phyloP scores from a whole-genome alignment of 2,113 vertebrate species.

The Cercocebus atys region DNA sequence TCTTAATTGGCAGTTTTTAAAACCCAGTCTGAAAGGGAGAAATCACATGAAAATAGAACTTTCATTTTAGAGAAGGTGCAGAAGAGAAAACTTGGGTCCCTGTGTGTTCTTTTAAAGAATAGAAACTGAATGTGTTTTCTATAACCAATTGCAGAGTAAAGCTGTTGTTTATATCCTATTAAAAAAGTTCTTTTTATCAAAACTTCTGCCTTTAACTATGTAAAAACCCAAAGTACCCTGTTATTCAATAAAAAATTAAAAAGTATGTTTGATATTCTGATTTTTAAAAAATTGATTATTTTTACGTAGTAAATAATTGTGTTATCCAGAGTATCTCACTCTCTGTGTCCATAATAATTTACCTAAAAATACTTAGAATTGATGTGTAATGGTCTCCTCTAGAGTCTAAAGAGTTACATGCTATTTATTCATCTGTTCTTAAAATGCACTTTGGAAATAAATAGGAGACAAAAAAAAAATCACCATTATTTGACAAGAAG shows the following conservation, averaged over 20 bases:
- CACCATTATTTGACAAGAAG: constrained; percentile 7
- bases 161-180: neutral
- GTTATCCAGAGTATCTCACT: neutral
- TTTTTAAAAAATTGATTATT: constrained; percentile 36
- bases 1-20: constrained; percentile 27
- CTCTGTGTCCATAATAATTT: neutral
- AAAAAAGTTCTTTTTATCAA: neutral
- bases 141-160: neutral
- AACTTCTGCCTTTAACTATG: neutral
- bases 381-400: neutral
- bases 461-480: neutral
- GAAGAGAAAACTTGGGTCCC: neutral
- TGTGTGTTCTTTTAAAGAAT: constrained; percentile 2
- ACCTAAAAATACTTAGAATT: constrained; percentile 23
- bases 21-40: neutral
- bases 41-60: neutral
- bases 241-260: neutral
- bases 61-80: neutral
- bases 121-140: neutral
- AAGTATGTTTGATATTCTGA: neutral
- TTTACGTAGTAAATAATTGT: neutral
- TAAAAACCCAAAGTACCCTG: neutral
- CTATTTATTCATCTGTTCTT: neutral
- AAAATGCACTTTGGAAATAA: neutral
- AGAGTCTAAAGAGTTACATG: neutral